Base-by-base conservation (phyloP, 2,797 vertebrate genomes). In the Perodicticus potto region DNA sequence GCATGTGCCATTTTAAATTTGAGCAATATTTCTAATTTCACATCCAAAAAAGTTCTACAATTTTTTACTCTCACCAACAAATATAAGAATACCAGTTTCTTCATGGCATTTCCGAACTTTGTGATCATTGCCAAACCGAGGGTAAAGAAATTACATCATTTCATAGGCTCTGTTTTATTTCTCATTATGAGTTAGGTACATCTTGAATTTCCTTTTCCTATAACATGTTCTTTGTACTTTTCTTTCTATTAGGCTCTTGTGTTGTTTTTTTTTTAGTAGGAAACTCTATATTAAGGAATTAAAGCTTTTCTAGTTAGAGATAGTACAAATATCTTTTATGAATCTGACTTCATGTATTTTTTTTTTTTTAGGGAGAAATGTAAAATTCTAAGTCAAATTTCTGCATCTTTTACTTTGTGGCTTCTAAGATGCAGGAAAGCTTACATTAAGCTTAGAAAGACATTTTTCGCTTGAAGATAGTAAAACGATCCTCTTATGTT, bases 361-460 rank as follows among this genome's bases (percentile, higher is more conserved):
- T 57, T 88, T 81, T 40, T 86, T 86, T 40, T 37, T 74, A 85
- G 53, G 32, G 40, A 80, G 45, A 92, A 73, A 61, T 65, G 86
- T 97, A 67, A 63, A 49, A 70, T 49, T 57, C 72, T 61, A 63
- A 80, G 4, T 32, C 27, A 20, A 70, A 55, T 37, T 73, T 84
- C 32, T 91, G 53, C 55, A 34, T 93, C 43, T 94, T 83, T 73
- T 86, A 78, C 49, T 83, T 53, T 95, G 19, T 83, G 65, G 25
- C 6, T 89, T 92, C 17, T 86, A 82, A 92, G 83, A 90, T 86
- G 25, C 43, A 43, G 32, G 74, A 67, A 73, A 81, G 23, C 27
- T 94, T 94, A 45, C 7, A 29, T 65, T 85, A 93, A 72, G 10
- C 32, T 87, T 89, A 32, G 67, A 61, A 90, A 81, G 45, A 5